These are phyloP conservation scores for Eilema caniola DNA, from an alignment of 2,888 invertebrate species.

Conservation along the genomic window DNA sequence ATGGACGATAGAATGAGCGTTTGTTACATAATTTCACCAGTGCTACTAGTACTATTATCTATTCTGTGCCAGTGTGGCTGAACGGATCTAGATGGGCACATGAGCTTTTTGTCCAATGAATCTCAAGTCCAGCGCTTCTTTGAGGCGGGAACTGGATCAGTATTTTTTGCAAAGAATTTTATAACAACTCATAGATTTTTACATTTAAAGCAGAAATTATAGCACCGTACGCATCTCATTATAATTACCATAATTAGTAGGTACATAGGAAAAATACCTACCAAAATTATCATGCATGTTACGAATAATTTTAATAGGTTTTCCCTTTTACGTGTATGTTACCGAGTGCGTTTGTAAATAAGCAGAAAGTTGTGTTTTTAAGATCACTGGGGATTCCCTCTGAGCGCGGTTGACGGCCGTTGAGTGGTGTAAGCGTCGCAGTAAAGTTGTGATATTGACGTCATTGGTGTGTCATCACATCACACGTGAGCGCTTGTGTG, in stretches of 20 bases:
- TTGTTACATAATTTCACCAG: no score
- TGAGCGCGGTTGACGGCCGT: conserved; percentile 10
- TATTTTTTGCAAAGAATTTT: no score
- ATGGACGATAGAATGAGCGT: no score
- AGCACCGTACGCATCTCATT: neutral
- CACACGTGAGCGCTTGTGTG: neutral
- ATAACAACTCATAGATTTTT: no score
- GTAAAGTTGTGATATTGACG: conserved; percentile 26
- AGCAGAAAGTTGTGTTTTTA: conserved; percentile 41
- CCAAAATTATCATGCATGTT: conserved; percentile 2
- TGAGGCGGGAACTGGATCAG: no score
- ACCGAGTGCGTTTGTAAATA: conserved; percentile 16
- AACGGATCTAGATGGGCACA: no score
- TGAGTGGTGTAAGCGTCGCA: conserved; percentile 6
- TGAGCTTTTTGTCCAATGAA: no score
- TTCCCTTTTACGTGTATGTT: neutral
- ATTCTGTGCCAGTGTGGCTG: no score
- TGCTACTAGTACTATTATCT: no score
- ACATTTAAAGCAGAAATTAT: no score
- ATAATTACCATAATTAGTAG: neutral
- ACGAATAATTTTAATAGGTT: neutral
- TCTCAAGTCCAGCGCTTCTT: no score
- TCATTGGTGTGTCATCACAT: conserved; percentile 38
- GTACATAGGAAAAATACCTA: neutral
- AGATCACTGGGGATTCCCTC: conserved; percentile 46